Base-by-base conservation (phyloP, 92 coral and sea anemone genomes). In the Porites divaricata region DNA sequence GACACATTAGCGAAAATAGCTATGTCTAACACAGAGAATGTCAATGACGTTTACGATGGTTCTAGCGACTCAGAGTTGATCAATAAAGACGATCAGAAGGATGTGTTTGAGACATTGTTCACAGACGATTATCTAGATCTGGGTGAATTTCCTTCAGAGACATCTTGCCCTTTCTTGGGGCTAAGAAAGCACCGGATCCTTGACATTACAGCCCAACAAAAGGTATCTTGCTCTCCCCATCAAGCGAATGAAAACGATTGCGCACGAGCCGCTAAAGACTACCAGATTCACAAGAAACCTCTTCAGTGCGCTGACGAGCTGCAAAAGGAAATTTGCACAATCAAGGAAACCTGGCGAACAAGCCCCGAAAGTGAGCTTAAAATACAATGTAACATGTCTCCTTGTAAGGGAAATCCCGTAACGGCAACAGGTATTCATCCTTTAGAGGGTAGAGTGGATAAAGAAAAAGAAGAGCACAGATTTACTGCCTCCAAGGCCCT, bases 361-460 rank as follows among this genome's bases (percentile, higher is more conserved):
- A 79, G 75, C 48, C 65, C 87, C 63, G 86, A 83, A 22, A 80
- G 79, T 65, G 79, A 79, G 57, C 68, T 83, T 6, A 85, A 77
- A 16, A 80, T 93, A 8, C 67, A 83, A 7, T 94, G 98, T 22
- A 81, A 94, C 64, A 67, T 94, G 58, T 89, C 95, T 1, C 88
- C 90, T 6, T 94, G 98, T 63, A 88, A 83, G 20, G 86, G 85
- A 28, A 79, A 79, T 66, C 95, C 90, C 67, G 92, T 96, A 4
- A 88, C 73, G 61, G 90, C 91, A 17, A 82, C 91, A 52, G 89
- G 96, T 66, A 83, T 96, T 19, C 91, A 94, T 75, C 94, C 94
- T 0, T 67, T 76, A 23, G 89, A 86, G 64, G 98, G 98, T n/a
- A 88, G 86, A 26, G 84, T 92, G 28, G 85, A 85, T 67, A 75